Conservation (phyloP, 1,140 invertebrate species). For the Daktulosphaira vitifoliae region DNA sequence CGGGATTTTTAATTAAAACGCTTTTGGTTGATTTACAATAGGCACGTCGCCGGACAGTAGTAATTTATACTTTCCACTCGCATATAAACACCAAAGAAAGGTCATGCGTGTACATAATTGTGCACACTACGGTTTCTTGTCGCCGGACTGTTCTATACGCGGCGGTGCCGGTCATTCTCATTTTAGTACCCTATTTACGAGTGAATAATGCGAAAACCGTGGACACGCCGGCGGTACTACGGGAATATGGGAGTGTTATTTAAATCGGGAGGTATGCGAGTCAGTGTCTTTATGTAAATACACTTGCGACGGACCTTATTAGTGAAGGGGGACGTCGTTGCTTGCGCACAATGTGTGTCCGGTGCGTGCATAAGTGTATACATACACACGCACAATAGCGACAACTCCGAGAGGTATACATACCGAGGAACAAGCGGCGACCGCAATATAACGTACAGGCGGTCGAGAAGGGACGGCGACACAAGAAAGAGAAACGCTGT, state of each 20-base stretch:
- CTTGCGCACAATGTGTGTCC: slow-evolving; percentile 26
- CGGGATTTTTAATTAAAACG: slow-evolving; percentile 18
- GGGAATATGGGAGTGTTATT: slow-evolving; percentile 19
- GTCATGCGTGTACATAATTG: no score
- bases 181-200: slow-evolving; percentile 15
- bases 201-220: not conserved
- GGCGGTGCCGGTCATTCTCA: slow-evolving; percentile 21
- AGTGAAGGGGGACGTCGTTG: slow-evolving; percentile 1
- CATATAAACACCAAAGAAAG: no score
- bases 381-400: not conserved
- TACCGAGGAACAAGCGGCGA: no score
- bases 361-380: not conserved
- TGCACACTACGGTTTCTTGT: no score
- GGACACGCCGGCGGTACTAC: not conserved
- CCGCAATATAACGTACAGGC: no score
- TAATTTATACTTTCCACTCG: no score
- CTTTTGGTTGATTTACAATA: no score
- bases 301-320: slow-evolving; percentile 15
- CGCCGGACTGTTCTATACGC: not conserved
- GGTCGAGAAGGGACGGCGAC: slow-evolving; percentile 1
- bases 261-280: slow-evolving; percentile 19
- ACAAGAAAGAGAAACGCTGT: slow-evolving; percentile 33
- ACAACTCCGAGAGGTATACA: no score
- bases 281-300: slow-evolving; percentile 22
- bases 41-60: no score